These are phyloP conservation scores for Corydoras sp. DNA, from an alignment of 2,113 vertebrate genomes.

Conservation along the genomic window DNA sequence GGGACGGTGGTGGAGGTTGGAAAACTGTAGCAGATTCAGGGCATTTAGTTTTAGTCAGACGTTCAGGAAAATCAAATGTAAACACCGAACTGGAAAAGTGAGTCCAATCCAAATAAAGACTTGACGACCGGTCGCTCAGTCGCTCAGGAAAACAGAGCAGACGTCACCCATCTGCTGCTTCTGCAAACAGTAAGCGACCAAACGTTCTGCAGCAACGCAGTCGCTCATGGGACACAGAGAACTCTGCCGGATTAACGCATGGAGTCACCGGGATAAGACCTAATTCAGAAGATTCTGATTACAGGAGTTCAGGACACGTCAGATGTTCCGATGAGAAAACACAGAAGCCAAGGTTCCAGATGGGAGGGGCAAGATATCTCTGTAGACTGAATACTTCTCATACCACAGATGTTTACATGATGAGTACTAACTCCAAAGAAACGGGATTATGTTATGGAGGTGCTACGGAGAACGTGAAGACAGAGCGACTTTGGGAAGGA, in stretches of 20 bases:
- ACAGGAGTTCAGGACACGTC: background rate
- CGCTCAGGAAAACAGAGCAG: background rate
- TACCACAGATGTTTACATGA: background rate
- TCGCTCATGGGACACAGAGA: no score
- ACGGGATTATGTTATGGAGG: background rate
- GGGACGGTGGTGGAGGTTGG: no score
- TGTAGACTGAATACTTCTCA: background rate
- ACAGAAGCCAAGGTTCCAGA: no score
- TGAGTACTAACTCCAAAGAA: background rate
- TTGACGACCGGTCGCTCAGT: background rate
- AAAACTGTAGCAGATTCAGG: no score
- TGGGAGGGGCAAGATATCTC: background rate
- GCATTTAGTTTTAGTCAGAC: background rate
- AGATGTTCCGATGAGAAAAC: background rate
- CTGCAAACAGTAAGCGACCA: slow-evolving; percentile 10
- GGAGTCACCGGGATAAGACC: no score
- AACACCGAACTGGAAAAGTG: background rate
- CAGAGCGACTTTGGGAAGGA: no score
- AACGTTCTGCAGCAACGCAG: background rate
- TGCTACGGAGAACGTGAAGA: no score
- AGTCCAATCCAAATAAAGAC: background rate
- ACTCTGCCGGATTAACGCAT: no score
- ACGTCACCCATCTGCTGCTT: slow-evolving; percentile 4
- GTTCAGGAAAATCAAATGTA: slow-evolving; percentile 3
- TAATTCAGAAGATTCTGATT: slow-evolving; percentile 1